Base-by-base conservation (phyloP, 1,140 invertebrate species). In the Carposina sasakii region DNA sequence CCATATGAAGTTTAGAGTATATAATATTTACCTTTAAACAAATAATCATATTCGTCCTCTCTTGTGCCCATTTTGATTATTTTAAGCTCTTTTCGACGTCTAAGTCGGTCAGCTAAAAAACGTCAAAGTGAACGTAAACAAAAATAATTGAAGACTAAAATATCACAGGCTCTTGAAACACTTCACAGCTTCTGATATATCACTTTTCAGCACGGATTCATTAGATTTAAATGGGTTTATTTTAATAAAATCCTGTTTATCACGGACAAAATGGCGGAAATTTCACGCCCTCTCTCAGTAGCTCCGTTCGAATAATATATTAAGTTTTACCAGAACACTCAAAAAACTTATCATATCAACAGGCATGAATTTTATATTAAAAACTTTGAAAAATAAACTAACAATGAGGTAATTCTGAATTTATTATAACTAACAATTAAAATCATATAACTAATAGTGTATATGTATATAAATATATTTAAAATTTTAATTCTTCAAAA, bases 41-140 rank as follows among this genome's bases (percentile, higher is more conserved):
- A 93, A 93, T 99, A 99, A 90, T 99, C 98, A 87, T 99, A 99
- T 90, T 99, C 98, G 88, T 99, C 97, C 89, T 99, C 97, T 89
- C 96, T 95, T 87, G 93, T 94, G 86, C 93, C 94, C 95, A 96
- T 97, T 88, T 90, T 90, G 86, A 72, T 68, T 68, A 77, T 70
- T 63, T 73, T 74, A 69, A 64, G 61, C 54, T 63, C 68, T 71
- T 52, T 60, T 74, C 76, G 76, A 81, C 79, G 79, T 84, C 79
- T 81, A 81, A 78, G 75, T 78, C 76, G 71, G 67, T 72, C 67
- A 75, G 63, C 57, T 72, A 75, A 21, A 39, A 73, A 81, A 76
- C 68, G 71, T 78, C 73, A 77, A 39, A 75, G 67, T 66, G 58
- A 72, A 65, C 49, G 62, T 72, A 81, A 78, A 76, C 73, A 79